phyloP scores from a whole-genome alignment of 2,888 invertebrate species.

The Drosophila flavopinicola region DNA sequence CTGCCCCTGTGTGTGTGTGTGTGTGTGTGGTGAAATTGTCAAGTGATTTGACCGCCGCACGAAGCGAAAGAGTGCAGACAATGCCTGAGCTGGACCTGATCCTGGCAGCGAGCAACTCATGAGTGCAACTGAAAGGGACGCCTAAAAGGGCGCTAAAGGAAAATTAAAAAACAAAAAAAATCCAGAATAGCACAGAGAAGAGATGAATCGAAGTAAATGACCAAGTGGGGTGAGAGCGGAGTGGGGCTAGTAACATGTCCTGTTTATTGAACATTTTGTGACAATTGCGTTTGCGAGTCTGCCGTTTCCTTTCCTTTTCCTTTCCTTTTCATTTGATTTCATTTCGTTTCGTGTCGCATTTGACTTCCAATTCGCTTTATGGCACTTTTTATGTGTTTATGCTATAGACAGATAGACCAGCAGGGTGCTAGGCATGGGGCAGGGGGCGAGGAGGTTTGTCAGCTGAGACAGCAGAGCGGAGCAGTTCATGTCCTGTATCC shows the following conservation, averaged over 20 bases:
- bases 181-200: background rate
- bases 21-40: conserved; percentile 15
- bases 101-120: conserved; percentile 28
- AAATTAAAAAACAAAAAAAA: conserved; percentile 45
- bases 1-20: background rate
- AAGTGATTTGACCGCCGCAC: conserved; percentile 4
- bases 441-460: conserved; percentile 19
- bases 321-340: conserved; percentile 23
- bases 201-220: conserved; percentile 12
- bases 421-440: background rate
- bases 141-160: conserved; percentile 46
- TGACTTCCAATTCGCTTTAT: conserved; percentile 80
- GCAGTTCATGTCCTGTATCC: conserved; percentile 18
- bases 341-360: conserved; percentile 63
- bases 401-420: conserved; percentile 51
- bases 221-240: background rate
- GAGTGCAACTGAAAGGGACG: conserved; percentile 17
- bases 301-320: conserved; percentile 26
- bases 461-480: conserved; percentile 20
- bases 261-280: conserved; percentile 72
- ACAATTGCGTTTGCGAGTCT: conserved; percentile 57
- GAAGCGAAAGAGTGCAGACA: background rate
- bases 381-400: conserved; percentile 75
- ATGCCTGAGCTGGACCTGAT: background rate
- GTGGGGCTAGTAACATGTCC: conserved; percentile 17